Base-by-base conservation (phyloP, 1,140 invertebrate genomes). In the Paracyclopina nana region DNA sequence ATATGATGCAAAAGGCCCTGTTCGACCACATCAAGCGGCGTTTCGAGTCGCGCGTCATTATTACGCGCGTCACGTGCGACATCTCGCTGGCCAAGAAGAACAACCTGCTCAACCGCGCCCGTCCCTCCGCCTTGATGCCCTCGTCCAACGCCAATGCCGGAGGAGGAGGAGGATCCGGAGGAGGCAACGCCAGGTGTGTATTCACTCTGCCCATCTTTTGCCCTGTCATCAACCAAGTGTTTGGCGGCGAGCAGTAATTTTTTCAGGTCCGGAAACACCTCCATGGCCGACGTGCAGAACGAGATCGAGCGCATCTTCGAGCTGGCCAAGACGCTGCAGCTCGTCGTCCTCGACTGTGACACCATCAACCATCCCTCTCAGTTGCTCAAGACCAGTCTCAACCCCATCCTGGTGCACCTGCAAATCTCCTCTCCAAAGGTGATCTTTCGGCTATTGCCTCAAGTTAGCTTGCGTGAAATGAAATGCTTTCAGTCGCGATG, bases 1-100 rank as follows among this genome's bases (percentile, higher is more conserved):
- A 99, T 65, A 98, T 99, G 94, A 98, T 99, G 94, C 94, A 98
- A 68, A 98, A 98, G 70, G 94, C 94, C 52, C 76, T 99, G 57
- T 98, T 99, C 67, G 94, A 99, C 70, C 98, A 87, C 69, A 71
- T 99, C 46, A 97, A 97, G 68, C 87, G 94, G 68, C 75, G 81
- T 46, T 58, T 44, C 43, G 40, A 54, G 58, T 59, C 30, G 55
- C 71, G 91, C 70, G 97, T 99, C 63, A 98, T 98, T 61, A 99
- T 99, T 64, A 99, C 95, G 26, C 77, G 92, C 61, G 94, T 99
- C 63, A 92, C 88, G 75, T 91, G 91, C 50, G 95, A 99, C 70
- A 98, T 99, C 66, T 98, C 92, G 53, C 72, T 99, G 63, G 95
- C 94, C 41, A 99, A 99, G 70, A 78, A 91, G 60, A 96, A 92